Conservation (phyloP, 2,888 invertebrate species). For the Anoplius nigerrimus region DNA sequence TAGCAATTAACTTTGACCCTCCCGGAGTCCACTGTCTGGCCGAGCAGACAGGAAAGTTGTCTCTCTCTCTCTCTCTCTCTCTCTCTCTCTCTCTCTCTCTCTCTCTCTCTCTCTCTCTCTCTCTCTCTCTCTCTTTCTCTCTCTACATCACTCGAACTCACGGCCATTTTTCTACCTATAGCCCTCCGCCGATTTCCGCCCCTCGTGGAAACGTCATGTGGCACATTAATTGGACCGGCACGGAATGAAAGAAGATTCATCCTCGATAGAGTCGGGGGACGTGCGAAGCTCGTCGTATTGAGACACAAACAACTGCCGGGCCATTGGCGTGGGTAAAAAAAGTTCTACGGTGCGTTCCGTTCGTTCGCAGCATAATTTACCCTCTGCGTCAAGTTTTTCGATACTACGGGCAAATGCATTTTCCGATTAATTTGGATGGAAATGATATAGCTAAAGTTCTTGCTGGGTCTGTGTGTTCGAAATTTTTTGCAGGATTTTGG, state of each 20-base stretch:
- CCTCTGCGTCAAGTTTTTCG: too few species aligned
- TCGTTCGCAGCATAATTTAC: too few species aligned
- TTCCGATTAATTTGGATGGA: too few species aligned
- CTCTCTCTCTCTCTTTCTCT: neutral
- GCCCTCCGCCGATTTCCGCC: slow-evolving; percentile 61
- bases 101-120: neutral
- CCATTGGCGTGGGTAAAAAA: neutral
- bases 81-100: neutral
- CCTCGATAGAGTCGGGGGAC: slow-evolving; percentile 47
- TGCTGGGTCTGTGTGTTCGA: too few species aligned
- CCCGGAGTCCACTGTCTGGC: slow-evolving; percentile 49
- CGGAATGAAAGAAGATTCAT: slow-evolving; percentile 67
- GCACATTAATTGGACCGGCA: slow-evolving; percentile 69
- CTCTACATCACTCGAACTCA: slow-evolving; percentile 7
- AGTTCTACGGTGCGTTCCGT: neutral
- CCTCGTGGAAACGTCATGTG: slow-evolving; percentile 71
- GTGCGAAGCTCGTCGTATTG: slow-evolving; percentile 45
- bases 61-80: neutral
- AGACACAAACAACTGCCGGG: slow-evolving; percentile 30
- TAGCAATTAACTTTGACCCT: slow-evolving; percentile 65
- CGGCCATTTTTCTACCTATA: slow-evolving; percentile 34
- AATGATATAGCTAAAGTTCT: too few species aligned
- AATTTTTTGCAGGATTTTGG: too few species aligned
- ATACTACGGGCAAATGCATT: too few species aligned
- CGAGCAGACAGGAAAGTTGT: slow-evolving; percentile 30